Conservation (phyloP, 2,113 vertebrate genomes). For the Oreochromis aureus region DNA sequence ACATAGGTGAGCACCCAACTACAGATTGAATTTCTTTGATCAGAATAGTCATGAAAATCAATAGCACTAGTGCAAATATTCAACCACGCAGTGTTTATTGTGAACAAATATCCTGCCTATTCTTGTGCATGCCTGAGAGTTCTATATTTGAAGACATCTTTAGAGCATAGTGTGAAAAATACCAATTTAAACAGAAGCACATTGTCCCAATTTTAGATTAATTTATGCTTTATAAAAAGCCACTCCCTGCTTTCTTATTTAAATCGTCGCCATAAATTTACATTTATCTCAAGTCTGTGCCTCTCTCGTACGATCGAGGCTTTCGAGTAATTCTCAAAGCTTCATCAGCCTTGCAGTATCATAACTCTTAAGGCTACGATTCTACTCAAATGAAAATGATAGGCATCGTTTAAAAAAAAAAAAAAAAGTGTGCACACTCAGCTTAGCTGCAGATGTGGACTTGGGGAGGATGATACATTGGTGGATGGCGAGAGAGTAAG, state of each 20-base stretch:
- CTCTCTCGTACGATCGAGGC: background rate
- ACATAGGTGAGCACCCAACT: constrained; percentile 82
- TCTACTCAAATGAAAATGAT: constrained; percentile 13
- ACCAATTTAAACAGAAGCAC: background rate
- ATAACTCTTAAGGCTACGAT: constrained; percentile 18
- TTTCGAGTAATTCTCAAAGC: constrained; percentile 40
- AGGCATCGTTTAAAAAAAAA: background rate
- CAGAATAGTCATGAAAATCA: background rate
- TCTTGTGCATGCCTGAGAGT: background rate
- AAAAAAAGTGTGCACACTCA: background rate
- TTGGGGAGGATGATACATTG: constrained; percentile 10
- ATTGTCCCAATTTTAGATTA: background rate
- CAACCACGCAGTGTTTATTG: background rate
- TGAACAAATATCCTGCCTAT: background rate
- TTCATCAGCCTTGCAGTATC: background rate
- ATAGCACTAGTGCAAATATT: background rate
- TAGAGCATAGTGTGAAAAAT: background rate
- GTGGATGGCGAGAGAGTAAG: constrained; percentile 4
- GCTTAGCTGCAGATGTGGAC: constrained; percentile 36
- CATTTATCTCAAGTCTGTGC: background rate
- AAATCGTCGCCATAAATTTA: background rate
- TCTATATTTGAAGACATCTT: background rate
- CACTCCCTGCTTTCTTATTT: background rate
- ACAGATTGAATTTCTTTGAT: background rate
- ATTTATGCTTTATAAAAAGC: background rate